A percentile compares a stretch with the other conserved stretches of the same genome.
phyloP scores from a whole-genome alignment of 2,113 vertebrate species.

The Aphelocoma coerulescens region DNA sequence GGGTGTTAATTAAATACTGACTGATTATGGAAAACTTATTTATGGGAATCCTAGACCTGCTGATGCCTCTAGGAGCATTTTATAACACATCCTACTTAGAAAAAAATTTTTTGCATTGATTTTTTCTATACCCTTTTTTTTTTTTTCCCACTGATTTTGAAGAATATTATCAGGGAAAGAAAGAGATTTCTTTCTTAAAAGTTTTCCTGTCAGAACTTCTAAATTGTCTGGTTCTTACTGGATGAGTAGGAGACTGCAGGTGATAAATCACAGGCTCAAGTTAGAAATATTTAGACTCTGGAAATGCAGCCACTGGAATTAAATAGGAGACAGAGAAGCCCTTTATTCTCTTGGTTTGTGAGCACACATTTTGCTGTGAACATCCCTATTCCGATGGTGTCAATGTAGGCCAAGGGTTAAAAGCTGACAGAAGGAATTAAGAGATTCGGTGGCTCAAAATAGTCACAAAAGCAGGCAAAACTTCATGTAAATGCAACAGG shows the following conservation, averaged over 20 bases:
- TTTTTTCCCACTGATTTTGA: neutral
- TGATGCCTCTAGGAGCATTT: slow-evolving; percentile 20
- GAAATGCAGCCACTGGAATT: neutral
- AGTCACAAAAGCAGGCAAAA: neutral
- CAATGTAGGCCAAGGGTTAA: neutral
- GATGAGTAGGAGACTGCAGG: neutral
- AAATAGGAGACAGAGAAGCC: neutral
- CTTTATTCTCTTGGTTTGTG: neutral
- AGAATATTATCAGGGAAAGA: neutral
- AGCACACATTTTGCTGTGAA: neutral
- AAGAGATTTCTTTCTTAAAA: neutral
- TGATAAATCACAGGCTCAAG: neutral
- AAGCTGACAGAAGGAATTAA: neutral
- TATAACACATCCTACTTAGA: neutral
- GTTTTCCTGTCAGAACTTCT: neutral
- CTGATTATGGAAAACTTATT: slow-evolving; percentile 40
- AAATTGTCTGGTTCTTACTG: neutral
- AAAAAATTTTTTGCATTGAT: neutral
- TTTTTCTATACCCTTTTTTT: neutral
- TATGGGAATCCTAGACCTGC: slow-evolving; percentile 22
- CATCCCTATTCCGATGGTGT: neutral
- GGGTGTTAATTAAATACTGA: slow-evolving; percentile 41
- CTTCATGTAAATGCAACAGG: neutral
- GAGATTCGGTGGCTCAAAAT: neutral
- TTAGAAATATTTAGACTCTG: neutral